phyloP scores from a whole-genome alignment of 2,113 vertebrate species.

The Pyxicephalus adspersus region DNA sequence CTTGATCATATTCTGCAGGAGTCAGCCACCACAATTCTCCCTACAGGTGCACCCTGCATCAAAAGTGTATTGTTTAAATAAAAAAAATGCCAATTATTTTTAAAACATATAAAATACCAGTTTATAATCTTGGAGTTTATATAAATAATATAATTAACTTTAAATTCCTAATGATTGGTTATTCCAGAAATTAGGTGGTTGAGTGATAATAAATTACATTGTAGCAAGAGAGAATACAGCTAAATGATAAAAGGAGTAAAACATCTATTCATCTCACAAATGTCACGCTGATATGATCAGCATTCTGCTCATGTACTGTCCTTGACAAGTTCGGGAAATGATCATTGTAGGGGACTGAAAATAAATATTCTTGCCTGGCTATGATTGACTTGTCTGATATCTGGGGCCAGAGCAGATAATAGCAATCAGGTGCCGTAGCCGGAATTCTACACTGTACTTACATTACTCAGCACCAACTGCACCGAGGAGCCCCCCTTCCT shows the following conservation, averaged over 20 bases:
- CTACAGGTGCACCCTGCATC: too few species aligned
- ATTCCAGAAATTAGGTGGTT: too few species aligned
- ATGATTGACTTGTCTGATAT: slow-evolving; percentile 40
- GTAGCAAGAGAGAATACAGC: neutral
- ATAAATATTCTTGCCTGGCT: neutral
- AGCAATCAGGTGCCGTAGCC: slow-evolving; percentile 14
- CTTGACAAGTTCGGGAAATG: slow-evolving; percentile 50
- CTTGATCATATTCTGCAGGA: too few species aligned
- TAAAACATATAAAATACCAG: too few species aligned
- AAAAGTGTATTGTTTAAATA: too few species aligned
- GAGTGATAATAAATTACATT: too few species aligned
- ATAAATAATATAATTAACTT: too few species aligned
- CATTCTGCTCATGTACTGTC: slow-evolving; percentile 25
- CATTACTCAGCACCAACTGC: neutral
- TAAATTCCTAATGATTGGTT: too few species aligned
- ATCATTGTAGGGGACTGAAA: slow-evolving; percentile 34
- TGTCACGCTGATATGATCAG: slow-evolving; percentile 6
- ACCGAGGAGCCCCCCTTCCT: neutral
- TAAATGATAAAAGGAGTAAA: neutral
- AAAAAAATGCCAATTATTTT: too few species aligned
- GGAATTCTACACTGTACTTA: neutral
- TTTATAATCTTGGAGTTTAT: too few species aligned
- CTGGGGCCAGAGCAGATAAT: neutral
- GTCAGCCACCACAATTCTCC: too few species aligned
- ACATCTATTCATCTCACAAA: neutral